Conservation (phyloP, 64 coral and sea anemone genomes). For the Catalaphyllia jardinei region DNA sequence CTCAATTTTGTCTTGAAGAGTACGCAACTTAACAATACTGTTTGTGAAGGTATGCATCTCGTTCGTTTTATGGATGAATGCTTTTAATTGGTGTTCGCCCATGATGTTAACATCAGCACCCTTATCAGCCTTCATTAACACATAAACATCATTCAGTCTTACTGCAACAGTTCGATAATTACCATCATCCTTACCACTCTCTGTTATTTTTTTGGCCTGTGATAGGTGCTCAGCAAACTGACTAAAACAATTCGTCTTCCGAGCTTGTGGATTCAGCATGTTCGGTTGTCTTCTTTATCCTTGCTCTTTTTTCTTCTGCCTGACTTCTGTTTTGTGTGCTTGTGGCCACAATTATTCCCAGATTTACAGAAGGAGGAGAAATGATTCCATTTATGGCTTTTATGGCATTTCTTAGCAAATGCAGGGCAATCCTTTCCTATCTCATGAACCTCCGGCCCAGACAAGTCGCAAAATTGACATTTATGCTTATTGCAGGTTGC, state of each 20-base stretch:
- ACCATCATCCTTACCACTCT: not conserved
- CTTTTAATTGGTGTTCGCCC: not conserved
- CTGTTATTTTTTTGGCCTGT: too few relatives aligned
- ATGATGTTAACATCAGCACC: constrained; percentile 65
- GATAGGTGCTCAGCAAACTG: not conserved
- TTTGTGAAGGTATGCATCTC: not conserved
- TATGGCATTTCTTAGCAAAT: constrained; percentile 28
- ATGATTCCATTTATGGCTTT: constrained; percentile 43
- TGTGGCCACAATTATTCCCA: not conserved
- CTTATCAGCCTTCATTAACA: constrained; percentile 53
- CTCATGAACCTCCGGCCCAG: too few relatives aligned
- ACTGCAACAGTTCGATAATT: constrained; percentile 4
- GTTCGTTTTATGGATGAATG: too few relatives aligned
- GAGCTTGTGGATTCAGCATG: constrained; percentile 51
- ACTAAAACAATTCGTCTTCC: constrained; percentile 51
- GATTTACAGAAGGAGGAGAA: constrained; percentile 32
- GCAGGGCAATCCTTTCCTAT: constrained; percentile 12
- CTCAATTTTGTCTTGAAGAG: constrained; percentile 48
- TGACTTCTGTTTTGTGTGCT: constrained; percentile 13
- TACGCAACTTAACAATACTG: constrained; percentile 32
- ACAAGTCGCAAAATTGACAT: too few relatives aligned
- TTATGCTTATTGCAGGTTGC: too few relatives aligned
- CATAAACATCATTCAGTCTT: constrained; percentile 32
- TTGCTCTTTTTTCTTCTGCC: not conserved
- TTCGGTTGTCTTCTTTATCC: constrained; percentile 52